Evolutionary conservation across 2,113 vertebrate genomes (phyloP), one percentile per base, ranked within the genome.

Genomic region (Shinisaurus crocodilurus): DNA sequence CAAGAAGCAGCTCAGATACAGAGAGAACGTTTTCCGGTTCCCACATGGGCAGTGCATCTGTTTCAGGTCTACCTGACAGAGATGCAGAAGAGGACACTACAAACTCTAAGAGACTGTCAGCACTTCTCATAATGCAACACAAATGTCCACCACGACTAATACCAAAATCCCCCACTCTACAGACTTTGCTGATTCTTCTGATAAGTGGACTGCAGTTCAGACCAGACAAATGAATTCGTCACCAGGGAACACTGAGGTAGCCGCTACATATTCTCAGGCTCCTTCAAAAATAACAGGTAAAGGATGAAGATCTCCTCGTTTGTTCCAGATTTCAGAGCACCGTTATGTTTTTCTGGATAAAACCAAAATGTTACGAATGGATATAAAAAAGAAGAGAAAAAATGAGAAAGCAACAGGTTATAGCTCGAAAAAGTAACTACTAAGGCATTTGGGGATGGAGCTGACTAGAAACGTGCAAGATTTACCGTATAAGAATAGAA

Each of bases 11-110:
- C 67, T 88, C 92, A 43, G 54, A 67, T n/a, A 90, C 18, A 57
- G 92, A 6, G 0, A 34, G 82, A 79, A 60, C 0, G 0, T 18
- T 76, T 27, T 54, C 29, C 85, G 43, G 80, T 87, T 82, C 63
- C 25, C 75, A 94, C 43, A 87, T 72, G 0, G 92, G 96, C 90
- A 92, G 93, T 63, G 93, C 90, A 32, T 97, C 94, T 50, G 75
- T 95, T 27, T 96, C 97, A 50, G 95, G 96, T 76, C 92, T 93
- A 8, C 86, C 96, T 86, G 96, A 87, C 20, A 9, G 12, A 48
- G 96, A 88, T 32, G 90, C 94, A 5, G 91, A 93, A 96, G 40
- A 95, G 94, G 86, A 97, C 29, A 0, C 89, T 96, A 27, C 91
- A 79, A 45, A 97, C 97, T 5, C 89, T 97, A 77, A 96, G 89